Conservation (phyloP, 2,888 invertebrate genomes). For the Drosophila melanosoma region DNA sequence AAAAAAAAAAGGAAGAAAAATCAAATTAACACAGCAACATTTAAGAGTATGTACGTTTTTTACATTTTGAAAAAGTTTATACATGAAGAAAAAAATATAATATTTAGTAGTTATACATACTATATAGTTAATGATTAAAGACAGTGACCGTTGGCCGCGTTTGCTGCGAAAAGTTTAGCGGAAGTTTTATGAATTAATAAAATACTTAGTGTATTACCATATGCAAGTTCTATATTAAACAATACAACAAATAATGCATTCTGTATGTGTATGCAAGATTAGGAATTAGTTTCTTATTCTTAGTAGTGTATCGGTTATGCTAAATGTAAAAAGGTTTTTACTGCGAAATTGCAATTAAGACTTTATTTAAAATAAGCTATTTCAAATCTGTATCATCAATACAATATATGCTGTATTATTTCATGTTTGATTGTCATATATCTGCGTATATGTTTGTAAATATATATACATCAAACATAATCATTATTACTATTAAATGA, state of each 20-base stretch:
- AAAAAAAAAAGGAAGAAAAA: slow-evolving; percentile 3
- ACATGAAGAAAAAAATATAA: slow-evolving; percentile 51
- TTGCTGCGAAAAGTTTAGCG: slow-evolving; percentile 44
- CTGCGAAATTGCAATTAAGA: slow-evolving; percentile 15
- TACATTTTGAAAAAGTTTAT: slow-evolving; percentile 78
- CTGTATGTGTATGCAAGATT: slow-evolving; percentile 36
- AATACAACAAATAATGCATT: slow-evolving; percentile 28
- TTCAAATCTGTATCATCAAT: slow-evolving; percentile 27
- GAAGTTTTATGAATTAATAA: slow-evolving; percentile 30
- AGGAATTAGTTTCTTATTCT: slow-evolving; percentile 62
- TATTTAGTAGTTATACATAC: slow-evolving; percentile 54
- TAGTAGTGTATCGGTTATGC: slow-evolving; percentile 55
- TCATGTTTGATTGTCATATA: slow-evolving; percentile 51
- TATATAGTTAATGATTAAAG: slow-evolving; percentile 63
- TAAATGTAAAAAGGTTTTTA: slow-evolving; percentile 63
- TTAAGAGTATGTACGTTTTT: slow-evolving; percentile 65
- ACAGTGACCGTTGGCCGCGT: slow-evolving; percentile 35
- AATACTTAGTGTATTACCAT: slow-evolving; percentile 44
- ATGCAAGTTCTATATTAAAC: slow-evolving; percentile 36
- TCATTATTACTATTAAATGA: slow-evolving; percentile 49
- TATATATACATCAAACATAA: slow-evolving; percentile 52
- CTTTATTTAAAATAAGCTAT: slow-evolving; percentile 29
- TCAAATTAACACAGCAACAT: slow-evolving; percentile 19
- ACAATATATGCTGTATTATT: slow-evolving; percentile 60
- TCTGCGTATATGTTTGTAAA: slow-evolving; percentile 64